Conservation (phyloP, 2,797 vertebrate species). For the Pseudocheirus occidentalis region DNA sequence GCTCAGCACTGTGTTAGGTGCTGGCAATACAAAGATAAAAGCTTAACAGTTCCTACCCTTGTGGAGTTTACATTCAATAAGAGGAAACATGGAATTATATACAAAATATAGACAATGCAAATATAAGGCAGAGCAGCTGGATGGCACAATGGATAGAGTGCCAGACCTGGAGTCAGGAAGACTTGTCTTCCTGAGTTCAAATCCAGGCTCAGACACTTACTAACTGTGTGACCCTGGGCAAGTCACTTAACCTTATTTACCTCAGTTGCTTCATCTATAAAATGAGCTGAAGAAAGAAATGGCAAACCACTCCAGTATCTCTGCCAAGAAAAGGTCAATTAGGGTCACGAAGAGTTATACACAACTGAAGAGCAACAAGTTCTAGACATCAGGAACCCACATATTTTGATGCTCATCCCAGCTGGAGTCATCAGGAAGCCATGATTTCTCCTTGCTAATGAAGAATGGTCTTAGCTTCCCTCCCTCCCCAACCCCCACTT, state of each 20-base stretch:
- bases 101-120: not conserved
- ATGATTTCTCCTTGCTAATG: rapidly evolving
- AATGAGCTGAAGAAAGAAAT: not conserved
- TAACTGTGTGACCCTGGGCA: not conserved
- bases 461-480: not conserved
- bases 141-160: not conserved
- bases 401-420: rapidly evolving
- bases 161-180: not conserved
- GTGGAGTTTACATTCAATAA: not conserved
- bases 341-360: not conserved
- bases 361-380: not conserved
- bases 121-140: not conserved
- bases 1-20: not conserved
- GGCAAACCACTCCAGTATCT: not conserved
- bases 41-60: not conserved
- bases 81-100: not conserved
- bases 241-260: not conserved
- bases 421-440: rapidly evolving
- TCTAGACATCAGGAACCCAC: not conserved
- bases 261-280: not conserved
- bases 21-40: not conserved
- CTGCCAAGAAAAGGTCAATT: not conserved
- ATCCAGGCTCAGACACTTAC: not conserved
- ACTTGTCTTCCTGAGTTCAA: not conserved
- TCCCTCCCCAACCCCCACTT: conserved; percentile 66